A percentile compares a stretch with the other conserved stretches of the same genome.
Conservation (phyloP, 2,888 invertebrate species). For the Tetramorium bicarinatum region DNA sequence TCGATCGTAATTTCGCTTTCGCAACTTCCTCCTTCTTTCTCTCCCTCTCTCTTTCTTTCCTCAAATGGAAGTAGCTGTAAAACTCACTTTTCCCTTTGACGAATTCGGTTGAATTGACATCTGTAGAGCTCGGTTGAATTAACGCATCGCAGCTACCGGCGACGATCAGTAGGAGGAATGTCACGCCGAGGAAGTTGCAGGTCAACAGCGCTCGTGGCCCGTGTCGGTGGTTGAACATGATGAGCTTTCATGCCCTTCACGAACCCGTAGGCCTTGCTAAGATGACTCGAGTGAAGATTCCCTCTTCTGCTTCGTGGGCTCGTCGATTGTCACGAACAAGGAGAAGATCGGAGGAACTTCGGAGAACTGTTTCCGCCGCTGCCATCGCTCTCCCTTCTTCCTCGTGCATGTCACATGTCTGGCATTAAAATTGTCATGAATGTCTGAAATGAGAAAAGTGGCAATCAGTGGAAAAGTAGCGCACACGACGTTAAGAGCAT, state of each 20-base stretch:
- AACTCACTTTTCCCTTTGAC: conserved; percentile 94
- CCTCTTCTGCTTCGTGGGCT: conserved; percentile 68
- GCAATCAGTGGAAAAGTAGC: conserved; percentile 12
- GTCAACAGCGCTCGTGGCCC: conserved; percentile 82
- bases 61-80: not conserved
- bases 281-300: conserved; percentile 70
- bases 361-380: conserved; percentile 72
- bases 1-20: not conserved
- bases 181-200: conserved; percentile 77
- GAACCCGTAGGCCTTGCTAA: conserved; percentile 81
- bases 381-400: conserved; percentile 80
- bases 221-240: conserved; percentile 84
- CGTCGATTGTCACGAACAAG: conserved; percentile 70
- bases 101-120: conserved; percentile 89
- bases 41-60: not conserved
- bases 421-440: conserved; percentile 59
- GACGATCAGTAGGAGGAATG: conserved; percentile 77
- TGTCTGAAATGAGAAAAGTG: conserved; percentile 70
- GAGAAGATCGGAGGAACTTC: conserved; percentile 67
- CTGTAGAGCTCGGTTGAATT: conserved; percentile 88
- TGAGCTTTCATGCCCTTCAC: conserved; percentile 85
- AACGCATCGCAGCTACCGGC: conserved; percentile 79
- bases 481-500: not conserved
- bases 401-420: conserved; percentile 78
- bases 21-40: not conserved